These are phyloP conservation scores for Melopsittacus undulatus DNA, from an alignment of 2,797 vertebrate genomes.

Conservation along the genomic window DNA sequence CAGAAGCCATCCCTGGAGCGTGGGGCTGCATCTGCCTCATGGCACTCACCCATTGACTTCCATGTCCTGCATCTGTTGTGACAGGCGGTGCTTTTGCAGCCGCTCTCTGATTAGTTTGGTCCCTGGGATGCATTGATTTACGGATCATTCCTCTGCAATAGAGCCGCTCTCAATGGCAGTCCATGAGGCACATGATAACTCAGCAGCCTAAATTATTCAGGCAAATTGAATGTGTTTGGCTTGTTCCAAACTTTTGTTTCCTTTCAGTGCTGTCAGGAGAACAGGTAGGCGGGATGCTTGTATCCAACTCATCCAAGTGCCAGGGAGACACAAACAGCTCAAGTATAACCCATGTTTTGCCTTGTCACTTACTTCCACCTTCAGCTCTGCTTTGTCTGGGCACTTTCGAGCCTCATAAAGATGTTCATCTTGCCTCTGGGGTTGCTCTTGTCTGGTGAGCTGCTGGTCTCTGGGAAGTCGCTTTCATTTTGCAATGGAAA, in stretches of 20 bases:
- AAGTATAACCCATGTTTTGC: not conserved
- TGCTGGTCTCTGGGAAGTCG: not conserved
- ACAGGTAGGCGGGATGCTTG: constrained; percentile 19
- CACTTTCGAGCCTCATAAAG: not conserved
- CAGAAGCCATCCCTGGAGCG: not conserved
- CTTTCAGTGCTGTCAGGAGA: constrained; percentile 45
- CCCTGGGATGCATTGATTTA: constrained; percentile 39
- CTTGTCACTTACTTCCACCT: not conserved
- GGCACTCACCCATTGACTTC: not conserved
- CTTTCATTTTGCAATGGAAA: not conserved
- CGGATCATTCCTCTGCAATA: constrained; percentile 34
- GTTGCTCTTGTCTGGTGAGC: not conserved
- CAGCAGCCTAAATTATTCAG: constrained; percentile 57
- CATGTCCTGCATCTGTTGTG: not conserved
- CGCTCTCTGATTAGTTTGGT: not conserved
- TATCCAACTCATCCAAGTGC: not conserved
- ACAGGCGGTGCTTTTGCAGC: constrained; percentile 25
- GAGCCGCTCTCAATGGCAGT: constrained; percentile 33
- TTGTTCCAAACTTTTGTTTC: constrained; percentile 57
- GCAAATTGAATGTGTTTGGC: constrained; percentile 55
- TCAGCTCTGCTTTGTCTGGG: not conserved
- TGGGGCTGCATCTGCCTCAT: not conserved
- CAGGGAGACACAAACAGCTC: not conserved
- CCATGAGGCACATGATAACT: constrained; percentile 41
- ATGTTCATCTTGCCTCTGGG: not conserved